Base-by-base conservation (phyloP, 2,888 invertebrate species). In the Macrosoma leucophasiata region DNA sequence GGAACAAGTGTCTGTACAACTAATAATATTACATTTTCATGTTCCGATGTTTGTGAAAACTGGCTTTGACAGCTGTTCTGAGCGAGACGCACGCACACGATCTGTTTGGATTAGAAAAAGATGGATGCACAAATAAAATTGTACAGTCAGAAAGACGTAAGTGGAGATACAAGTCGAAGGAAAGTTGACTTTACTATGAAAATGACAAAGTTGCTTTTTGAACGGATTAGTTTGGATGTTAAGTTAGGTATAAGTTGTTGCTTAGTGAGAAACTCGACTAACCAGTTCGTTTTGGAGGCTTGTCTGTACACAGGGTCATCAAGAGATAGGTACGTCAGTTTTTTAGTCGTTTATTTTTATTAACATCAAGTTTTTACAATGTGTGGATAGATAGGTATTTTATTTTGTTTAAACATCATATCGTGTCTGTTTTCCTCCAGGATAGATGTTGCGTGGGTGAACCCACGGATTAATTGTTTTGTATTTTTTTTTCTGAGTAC, bases 251-350 rank as follows among this genome's bases (percentile, higher is more conserved):
- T 40, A 21, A 2, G 3, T 23, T 18, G 28, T 23, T 31, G 24
- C 19, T 30, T 42, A 43, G 40, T 53, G 51, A 52, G 53, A 50
- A 68, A 72, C 69, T 65, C 33, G 67, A 53, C 52, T 42, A 66
- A 74, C 76, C 62, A 67, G 75, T 73, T 55, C 46, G 39, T 50
- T 53, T 57, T 52, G 70, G 71, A 75, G 75, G 73, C 72, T 70
- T 64, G 74, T 51, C 65, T 57, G 61, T 41, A 35, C 19, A 29
- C 64, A 71, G 75, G 76, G 74, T 57, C 62, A 56, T 59, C 72
- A 62, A 43, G 28, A 29, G 10, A 13, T 33, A 18, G 27, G 27
- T 33, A 17, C 28, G 33, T 33, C n/a, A n/a, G n/a, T n/a, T n/a
- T n/a, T n/a, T n/a, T n/a, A n/a, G n/a, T n/a, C n/a, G n/a, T n/a